Base-by-base conservation (phyloP, 1,140 invertebrate species). In the Phortica variegata region DNA sequence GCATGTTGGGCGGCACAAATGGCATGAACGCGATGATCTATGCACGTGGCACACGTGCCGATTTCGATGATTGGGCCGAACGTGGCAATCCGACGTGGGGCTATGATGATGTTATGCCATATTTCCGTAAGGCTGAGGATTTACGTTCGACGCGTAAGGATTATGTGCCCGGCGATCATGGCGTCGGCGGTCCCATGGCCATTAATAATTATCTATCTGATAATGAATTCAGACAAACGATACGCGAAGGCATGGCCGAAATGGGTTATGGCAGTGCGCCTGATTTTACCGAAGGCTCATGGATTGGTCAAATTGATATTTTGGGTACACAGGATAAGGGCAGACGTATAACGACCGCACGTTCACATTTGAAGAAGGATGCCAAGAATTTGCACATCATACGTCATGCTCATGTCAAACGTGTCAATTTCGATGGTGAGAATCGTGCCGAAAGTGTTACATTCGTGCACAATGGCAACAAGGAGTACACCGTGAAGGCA, bases 1-100 rank as follows among this genome's bases (percentile, higher is more conserved):
- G 83, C 58, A 83, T 85, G 46, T 58, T 85, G 44, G 89, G 88
- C 10, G 88, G 89, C 4, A 85, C 83, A 2, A 85, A 83, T 17
- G 82, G 82, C 3, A 77, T 89, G 40, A 88, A 89, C 62, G 86
- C 82, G 12, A 87, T 89, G 85, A 82, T 87, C 42, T 89, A 89
- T 69, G 82, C 86, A 0, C 71, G 88, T n/a, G 88, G 87, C 3
- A 85, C 89, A 59, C 80, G 79, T 2, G 47, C 59, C 31, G 83
- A 85, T 51, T 84, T 79, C 45, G 79, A 84, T 41, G 71, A 76
- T 37, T 93, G 90, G 90, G 83, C 81, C 33, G 78, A 79, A 31
- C 63, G 77, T 65, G 80, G 81, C 5, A 82, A 81, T 60, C 69
- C 77, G 9, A 82, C 83, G 5, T 90, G 88, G 88, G 80, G 79